Percentiles rank a stretch among this genome's conserved stretches.
Conservation (phyloP, 2,797 vertebrate species). For the Cossypha heuglini region DNA sequence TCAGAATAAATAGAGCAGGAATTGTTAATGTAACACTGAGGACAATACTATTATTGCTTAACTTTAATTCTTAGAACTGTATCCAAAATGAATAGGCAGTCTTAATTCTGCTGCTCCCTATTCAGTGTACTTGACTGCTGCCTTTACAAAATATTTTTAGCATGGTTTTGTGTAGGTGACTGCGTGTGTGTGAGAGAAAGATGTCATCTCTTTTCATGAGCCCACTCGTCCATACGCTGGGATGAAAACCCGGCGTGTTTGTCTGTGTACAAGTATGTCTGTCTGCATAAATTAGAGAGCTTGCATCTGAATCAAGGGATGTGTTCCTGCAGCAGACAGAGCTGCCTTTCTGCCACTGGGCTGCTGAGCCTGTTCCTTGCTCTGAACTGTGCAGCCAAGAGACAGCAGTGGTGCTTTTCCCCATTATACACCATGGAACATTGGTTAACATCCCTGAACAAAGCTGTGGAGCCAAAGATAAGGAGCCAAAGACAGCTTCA, state of each 20-base stretch:
- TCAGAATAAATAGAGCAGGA: background rate
- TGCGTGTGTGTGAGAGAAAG: slow-evolving; percentile 33
- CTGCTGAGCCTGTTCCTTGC: background rate
- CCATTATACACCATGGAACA: background rate
- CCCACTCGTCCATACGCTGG: background rate
- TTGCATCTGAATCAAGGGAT: background rate
- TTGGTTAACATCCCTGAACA: background rate
- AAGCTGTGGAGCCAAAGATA: background rate
- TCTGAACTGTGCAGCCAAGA: background rate
- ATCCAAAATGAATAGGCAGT: background rate
- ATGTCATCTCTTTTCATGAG: slow-evolving; percentile 16
- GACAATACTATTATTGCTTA: slow-evolving; percentile 33
- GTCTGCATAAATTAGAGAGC: slow-evolving; percentile 28
- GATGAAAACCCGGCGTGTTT: background rate
- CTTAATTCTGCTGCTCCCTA: background rate
- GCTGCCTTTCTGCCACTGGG: background rate
- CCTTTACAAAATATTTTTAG: slow-evolving; percentile 43
- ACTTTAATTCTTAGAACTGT: background rate
- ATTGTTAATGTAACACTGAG: background rate
- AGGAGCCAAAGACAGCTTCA: background rate
- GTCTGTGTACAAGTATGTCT: slow-evolving; percentile 35
- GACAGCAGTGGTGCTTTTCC: background rate
- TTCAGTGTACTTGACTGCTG: background rate
- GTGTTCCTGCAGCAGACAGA: slow-evolving; percentile 28
- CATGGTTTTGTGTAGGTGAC: slow-evolving; percentile 47